Conservation (phyloP, 2,888 invertebrate genomes). For the Notodonta ziczac region DNA sequence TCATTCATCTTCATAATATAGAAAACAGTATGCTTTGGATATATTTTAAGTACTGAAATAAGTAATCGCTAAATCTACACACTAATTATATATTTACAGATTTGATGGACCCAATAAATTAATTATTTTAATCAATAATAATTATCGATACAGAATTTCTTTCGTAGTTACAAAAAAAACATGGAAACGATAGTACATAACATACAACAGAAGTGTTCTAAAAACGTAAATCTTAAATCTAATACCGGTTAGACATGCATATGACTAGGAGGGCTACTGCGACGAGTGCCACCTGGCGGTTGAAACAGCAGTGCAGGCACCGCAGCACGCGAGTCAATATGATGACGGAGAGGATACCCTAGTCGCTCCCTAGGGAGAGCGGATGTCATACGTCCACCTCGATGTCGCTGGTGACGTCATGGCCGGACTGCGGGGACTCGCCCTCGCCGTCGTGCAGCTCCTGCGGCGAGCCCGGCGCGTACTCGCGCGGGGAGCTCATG, state of each 20-base stretch:
- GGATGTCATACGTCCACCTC: conserved; percentile 80
- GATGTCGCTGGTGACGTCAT: conserved; percentile 69
- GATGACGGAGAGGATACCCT: conserved; percentile 41
- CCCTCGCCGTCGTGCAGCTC: conserved; percentile 41
- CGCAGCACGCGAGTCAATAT: conserved; percentile 18
- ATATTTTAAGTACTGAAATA: conserved; percentile 38
- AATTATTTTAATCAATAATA: conserved; percentile 17
- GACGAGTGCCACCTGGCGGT: conserved; percentile 32
- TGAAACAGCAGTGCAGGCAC: conserved; percentile 25
- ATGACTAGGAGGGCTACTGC: conserved; percentile 57
- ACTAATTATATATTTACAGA: conserved; percentile 17
- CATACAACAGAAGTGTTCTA: conserved; percentile 9
- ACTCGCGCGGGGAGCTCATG: conserved; percentile 69
- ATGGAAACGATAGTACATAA: not conserved
- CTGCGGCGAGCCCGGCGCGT: conserved; percentile 49
- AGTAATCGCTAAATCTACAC: conserved; percentile 30
- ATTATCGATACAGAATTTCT: conserved; percentile 20
- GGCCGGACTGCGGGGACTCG: conserved; percentile 61
- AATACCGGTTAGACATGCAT: conserved; percentile 54
- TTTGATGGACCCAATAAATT: conserved; percentile 34
- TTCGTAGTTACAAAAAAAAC: conserved; percentile 18
- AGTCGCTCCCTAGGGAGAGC: conserved; percentile 58
- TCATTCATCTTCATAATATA: conserved; percentile 10
- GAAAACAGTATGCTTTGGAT: conserved; percentile 31
- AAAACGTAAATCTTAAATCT: conserved; percentile 41